phyloP scores from a whole-genome alignment of 2,797 vertebrate species.

The Gambusia yucatana region DNA sequence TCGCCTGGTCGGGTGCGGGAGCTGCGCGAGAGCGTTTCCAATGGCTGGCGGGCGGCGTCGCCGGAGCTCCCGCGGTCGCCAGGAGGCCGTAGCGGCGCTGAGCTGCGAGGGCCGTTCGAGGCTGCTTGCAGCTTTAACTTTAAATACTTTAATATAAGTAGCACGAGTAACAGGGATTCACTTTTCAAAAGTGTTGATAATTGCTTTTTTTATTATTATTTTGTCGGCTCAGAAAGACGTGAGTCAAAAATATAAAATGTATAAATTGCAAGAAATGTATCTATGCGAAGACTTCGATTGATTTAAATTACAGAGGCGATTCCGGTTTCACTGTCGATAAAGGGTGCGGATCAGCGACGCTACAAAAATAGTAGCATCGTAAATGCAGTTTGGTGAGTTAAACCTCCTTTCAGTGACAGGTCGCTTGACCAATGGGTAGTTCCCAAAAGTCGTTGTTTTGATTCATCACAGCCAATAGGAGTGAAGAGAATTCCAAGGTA shows the following conservation, averaged over 20 bases:
- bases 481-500: conserved; percentile 39
- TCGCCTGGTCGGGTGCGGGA: no score
- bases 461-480: conserved; percentile 59
- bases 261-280: background rate
- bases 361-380: conserved; percentile 59
- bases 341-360: conserved; percentile 51
- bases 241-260: background rate
- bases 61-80: no score
- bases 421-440: conserved; percentile 40
- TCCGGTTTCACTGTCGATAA: conserved; percentile 44
- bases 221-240: no score
- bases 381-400: conserved; percentile 49
- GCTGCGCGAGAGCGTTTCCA: no score
- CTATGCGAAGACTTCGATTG: conserved; percentile 14
- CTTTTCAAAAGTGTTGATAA: no score
- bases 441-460: conserved; percentile 32
- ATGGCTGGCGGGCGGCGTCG: no score
- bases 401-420: conserved; percentile 44
- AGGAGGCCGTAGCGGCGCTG: no score
- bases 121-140: no score
- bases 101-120: no score
- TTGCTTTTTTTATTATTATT: no score
- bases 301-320: background rate
- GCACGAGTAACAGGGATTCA: no score
- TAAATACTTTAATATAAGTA: no score